Percentiles rank a stretch among this genome's conserved stretches.
phyloP scores from a whole-genome alignment of 1,140 invertebrate species.

The Zaprionus kolodkinae region DNA sequence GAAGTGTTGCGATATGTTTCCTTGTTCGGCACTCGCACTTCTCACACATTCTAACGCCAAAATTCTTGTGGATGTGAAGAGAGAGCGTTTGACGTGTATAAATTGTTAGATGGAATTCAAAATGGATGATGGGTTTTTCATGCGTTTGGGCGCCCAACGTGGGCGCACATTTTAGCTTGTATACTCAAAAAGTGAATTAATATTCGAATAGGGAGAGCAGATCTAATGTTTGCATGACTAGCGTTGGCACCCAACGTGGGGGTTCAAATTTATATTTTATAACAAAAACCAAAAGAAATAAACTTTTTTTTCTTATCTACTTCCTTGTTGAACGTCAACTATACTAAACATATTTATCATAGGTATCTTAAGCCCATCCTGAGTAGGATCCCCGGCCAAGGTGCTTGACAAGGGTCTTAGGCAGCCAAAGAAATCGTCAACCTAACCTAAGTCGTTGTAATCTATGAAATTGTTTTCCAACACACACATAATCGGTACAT shows the following conservation, averaged over 20 bases:
- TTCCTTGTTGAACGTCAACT: too few relatives aligned
- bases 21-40: background rate
- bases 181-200: too few relatives aligned
- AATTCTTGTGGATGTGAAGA: background rate
- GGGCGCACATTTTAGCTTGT: background rate
- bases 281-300: too few relatives aligned
- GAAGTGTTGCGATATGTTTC: constrained; percentile 17
- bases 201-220: background rate
- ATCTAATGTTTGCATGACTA: background rate
- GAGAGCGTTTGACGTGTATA: background rate
- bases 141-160: background rate
- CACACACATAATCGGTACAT: constrained; percentile 6
- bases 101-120: background rate
- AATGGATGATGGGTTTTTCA: background rate
- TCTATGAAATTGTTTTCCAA: constrained; percentile 19
- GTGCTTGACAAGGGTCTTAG: constrained; percentile 9
- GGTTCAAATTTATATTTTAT: too few relatives aligned
- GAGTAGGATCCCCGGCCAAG: background rate
- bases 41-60: background rate
- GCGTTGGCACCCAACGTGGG: background rate
- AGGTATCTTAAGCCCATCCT: background rate
- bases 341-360: background rate
- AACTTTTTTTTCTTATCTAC: too few relatives aligned
- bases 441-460: constrained; percentile 11
- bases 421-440: background rate